A percentile compares a stretch with the other conserved stretches of the same genome.
Evolutionary conservation across 2,888 invertebrate genomes (phyloP).

Genomic region (Agriopis leucophaearia): DNA sequence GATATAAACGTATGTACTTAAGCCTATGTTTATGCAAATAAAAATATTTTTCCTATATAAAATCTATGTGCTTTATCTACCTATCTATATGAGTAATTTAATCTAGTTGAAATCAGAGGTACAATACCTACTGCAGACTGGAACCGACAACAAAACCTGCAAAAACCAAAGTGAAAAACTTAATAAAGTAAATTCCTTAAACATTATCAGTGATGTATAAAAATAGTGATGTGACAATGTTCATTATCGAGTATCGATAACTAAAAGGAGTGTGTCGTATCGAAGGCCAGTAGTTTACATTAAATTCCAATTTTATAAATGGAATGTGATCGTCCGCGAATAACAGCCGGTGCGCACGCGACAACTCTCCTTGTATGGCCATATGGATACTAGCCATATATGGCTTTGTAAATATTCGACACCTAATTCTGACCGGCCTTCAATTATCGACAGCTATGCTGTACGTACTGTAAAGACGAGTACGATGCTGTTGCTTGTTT

Average conservation of each 20-base stretch:
- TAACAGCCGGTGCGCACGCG: conserved; percentile 52
- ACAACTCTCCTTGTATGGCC: conserved; percentile 59
- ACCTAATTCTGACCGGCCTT: conserved; percentile 66
- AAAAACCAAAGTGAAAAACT: no score
- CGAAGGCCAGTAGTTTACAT: conserved; percentile 62
- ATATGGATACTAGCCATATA: conserved; percentile 56
- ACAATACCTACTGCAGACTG: neutral
- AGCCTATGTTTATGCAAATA: no score
- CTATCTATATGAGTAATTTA: neutral
- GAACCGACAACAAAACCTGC: neutral
- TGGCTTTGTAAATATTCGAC: conserved; percentile 69
- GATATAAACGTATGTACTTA: no score
- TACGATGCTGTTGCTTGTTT: neutral
- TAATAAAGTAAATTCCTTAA: conserved; percentile 37
- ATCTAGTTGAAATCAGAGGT: neutral
- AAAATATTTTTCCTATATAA: no score
- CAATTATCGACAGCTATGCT: conserved; percentile 22
- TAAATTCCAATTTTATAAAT: conserved; percentile 71
- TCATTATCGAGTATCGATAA: conserved; percentile 36
- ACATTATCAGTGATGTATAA: conserved; percentile 51
- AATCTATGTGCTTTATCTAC: neutral
- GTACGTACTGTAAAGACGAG: neutral
- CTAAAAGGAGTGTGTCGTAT: conserved; percentile 51
- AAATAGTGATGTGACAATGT: conserved; percentile 52
- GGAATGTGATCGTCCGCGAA: conserved; percentile 62